Evolutionary conservation across 2,797 vertebrate species (phyloP), one percentile per base, ranked within the genome.

Genomic region (Hyperoplus lanceolatus): DNA sequence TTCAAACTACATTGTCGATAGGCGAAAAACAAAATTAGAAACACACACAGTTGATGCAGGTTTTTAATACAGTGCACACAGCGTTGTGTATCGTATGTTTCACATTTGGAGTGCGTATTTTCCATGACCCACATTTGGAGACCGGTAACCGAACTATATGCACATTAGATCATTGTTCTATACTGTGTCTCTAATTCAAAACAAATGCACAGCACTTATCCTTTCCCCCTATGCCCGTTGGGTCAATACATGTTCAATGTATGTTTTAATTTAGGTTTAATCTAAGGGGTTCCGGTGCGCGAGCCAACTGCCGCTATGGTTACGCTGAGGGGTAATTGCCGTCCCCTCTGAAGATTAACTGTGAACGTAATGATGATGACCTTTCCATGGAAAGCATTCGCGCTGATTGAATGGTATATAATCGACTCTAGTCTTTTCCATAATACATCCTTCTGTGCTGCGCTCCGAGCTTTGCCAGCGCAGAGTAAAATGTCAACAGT

Each of bases 351-450:
- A 85, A 85, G 78, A 90, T 86, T 81, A 85, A 62, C 73, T 77
- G 80, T 79, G 84, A 83, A 83, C 75, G 69, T 91, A 90, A 91
- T 87, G 83, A 91, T 87, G 87, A 86, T 91, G 83, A 88, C 79
- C 85, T 92, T 92, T 92, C 89, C 88, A 82, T 89, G 85, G 81
- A 87, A 90, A 84, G 65, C 70, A 15, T 81, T 85, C 77, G 61
- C 71, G 70, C 78, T 84, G 73, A 83, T 79, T 75, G 79, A 87
- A 78, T 81, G 74, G 66, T 42, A 1, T 75, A 50, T 80, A 79
- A 82, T 80, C 18, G 16, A 63, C 70, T 73, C 49, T 61, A 29
- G 51, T 81, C 38, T 82, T 87, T 29, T 85, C 83, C 73, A 81
- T 60, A 62, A 70, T 71, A 38, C 29, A 61, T 73, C 49, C 49